phyloP scores from a whole-genome alignment of 2,888 invertebrate species.

The Reticulitermes lucifugus region DNA sequence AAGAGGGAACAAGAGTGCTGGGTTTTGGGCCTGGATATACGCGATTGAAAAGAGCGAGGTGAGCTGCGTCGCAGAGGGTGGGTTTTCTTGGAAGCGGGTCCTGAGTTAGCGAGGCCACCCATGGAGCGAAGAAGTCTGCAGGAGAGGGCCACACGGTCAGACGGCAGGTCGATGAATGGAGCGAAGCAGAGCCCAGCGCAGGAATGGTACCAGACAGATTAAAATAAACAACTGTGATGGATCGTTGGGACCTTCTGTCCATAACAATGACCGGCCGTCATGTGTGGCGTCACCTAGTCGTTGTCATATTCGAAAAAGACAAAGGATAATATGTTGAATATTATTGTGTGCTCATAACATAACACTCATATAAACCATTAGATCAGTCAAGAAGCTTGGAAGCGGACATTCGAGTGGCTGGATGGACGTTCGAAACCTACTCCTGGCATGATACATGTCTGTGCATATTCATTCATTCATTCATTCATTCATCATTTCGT shows the following conservation, averaged over 20 bases:
- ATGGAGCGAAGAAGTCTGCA: background rate
- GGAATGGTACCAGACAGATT: slow-evolving; percentile 20
- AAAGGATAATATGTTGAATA: too few relatives aligned
- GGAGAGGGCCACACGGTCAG: slow-evolving; percentile 31
- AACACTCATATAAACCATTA: too few relatives aligned
- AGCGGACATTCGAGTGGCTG: too few relatives aligned
- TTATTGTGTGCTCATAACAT: too few relatives aligned
- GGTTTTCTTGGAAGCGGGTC: slow-evolving; percentile 34
- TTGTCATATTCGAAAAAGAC: background rate
- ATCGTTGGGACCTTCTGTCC: slow-evolving; percentile 4
- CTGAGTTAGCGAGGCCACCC: slow-evolving; percentile 1
- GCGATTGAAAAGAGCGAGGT: background rate
- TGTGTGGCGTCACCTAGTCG: background rate
- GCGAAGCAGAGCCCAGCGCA: too few relatives aligned
- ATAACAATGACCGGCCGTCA: background rate
- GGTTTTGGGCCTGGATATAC: background rate
- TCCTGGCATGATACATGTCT: too few relatives aligned
- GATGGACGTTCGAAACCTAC: too few relatives aligned
- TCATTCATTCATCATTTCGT: too few relatives aligned
- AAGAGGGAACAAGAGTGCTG: background rate
- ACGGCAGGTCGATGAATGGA: slow-evolving; percentile 28
- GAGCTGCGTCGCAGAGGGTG: background rate
- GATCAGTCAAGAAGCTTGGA: too few relatives aligned
- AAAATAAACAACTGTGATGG: slow-evolving; percentile 22
- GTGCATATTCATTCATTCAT: too few relatives aligned